Percentiles rank a stretch among this genome's conserved stretches.
These are phyloP conservation scores for Notiomystis cincta DNA, from an alignment of 2,113 vertebrate species.

Conservation along the genomic window DNA sequence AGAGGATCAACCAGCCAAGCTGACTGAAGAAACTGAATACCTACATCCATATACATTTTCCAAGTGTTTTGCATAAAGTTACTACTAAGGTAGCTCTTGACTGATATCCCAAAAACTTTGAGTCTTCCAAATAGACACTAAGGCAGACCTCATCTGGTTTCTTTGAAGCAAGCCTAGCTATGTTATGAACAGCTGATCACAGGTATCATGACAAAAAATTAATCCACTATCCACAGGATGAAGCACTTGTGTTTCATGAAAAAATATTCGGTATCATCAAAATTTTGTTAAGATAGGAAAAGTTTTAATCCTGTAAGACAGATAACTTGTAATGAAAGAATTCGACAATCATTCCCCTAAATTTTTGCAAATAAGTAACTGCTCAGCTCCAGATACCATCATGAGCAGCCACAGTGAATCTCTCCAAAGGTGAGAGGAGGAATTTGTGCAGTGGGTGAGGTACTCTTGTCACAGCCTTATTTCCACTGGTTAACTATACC, in stretches of 20 bases:
- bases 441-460: background rate
- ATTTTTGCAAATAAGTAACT: background rate
- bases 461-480: background rate
- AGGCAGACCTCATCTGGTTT: background rate
- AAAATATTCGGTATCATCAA: background rate
- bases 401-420: background rate
- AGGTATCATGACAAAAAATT: background rate
- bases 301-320: rapidly evolving
- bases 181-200: background rate
- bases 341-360: background rate
- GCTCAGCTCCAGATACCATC: background rate
- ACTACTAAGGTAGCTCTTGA: background rate
- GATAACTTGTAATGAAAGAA: background rate
- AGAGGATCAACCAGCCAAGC: background rate
- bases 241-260: background rate
- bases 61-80: background rate
- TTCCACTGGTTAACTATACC: background rate
- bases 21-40: background rate
- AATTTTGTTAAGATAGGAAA: background rate
- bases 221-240: background rate
- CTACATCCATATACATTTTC: background rate
- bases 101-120: background rate
- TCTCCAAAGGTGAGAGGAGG: background rate
- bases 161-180: background rate
- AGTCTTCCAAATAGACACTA: background rate